Conservation (phyloP, 1,140 invertebrate genomes). For the Psix sp. region DNA sequence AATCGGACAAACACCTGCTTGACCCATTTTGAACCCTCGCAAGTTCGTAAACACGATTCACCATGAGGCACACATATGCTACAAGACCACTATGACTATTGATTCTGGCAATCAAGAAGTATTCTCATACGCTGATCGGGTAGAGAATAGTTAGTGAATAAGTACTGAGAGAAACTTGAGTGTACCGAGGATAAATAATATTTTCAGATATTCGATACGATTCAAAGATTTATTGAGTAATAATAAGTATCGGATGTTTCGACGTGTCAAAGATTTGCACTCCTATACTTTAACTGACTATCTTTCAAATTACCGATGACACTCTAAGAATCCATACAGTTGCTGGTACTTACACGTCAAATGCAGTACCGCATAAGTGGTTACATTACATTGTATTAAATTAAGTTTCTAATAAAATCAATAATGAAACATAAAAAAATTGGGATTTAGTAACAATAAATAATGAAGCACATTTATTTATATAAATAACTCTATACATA, state of each 20-base stretch:
- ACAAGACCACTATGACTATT: conserved; percentile 13
- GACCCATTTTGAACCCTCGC: conserved; percentile 45
- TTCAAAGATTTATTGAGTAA: conserved; percentile 5
- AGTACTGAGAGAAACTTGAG: conserved; percentile 19
- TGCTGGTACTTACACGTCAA: conserved; percentile 14
- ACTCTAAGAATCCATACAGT: conserved; percentile 31
- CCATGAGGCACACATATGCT: conserved; percentile 11
- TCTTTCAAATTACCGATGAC: conserved; percentile 29
- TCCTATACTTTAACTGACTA: conserved; percentile 16
- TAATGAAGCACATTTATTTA: no score
- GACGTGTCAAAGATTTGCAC: conserved; percentile 27
- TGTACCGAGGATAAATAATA: conserved; percentile 12
- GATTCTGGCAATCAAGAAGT: conserved; percentile 17
- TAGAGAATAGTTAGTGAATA: conserved; percentile 2
- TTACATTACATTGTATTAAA: background rate
- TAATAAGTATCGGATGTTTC: conserved; percentile 20
- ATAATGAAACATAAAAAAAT: no score
- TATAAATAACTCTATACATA: no score
- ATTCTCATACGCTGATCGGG: conserved; percentile 4
- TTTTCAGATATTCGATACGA: conserved; percentile 15
- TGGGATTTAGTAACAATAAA: no score
- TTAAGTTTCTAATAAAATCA: no score
- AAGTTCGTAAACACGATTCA: background rate
- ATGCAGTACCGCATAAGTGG: background rate
- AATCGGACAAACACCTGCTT: conserved; percentile 48